phyloP scores from a whole-genome alignment of 2,797 vertebrate genomes.

The Choloepus didactylus region DNA sequence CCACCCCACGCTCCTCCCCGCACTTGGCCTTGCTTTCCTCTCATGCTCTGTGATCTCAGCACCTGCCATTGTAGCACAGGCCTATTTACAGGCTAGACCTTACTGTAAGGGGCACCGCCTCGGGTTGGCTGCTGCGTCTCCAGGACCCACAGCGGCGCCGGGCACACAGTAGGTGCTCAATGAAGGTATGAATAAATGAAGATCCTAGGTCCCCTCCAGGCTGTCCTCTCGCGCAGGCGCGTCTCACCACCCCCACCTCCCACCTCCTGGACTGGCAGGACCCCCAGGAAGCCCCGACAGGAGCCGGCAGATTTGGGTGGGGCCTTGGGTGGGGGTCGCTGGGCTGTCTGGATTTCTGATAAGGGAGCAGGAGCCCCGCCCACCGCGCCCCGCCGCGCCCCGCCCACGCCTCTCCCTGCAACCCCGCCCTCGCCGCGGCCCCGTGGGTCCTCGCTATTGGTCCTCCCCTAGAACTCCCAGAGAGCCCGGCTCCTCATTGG shows the following conservation, averaged over 20 bases:
- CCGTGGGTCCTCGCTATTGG: conserved; percentile 31
- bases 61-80: not conserved
- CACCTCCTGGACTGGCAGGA: too few species aligned
- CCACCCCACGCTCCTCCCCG: not conserved
- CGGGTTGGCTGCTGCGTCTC: too few species aligned
- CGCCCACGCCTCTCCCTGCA: rapidly evolving
- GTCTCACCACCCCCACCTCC: not conserved
- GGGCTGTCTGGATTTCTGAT: not conserved
- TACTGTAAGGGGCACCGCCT: not conserved
- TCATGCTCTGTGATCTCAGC: not conserved
- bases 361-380: too few species aligned
- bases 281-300: too few species aligned
- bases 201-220: not conserved
- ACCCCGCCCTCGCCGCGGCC: not conserved
- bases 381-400: not conserved
- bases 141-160: not conserved
- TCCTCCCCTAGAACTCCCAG: rapidly evolving
- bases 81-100: not conserved
- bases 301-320: not conserved
- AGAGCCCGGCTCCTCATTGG: not conserved
- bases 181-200: not conserved
- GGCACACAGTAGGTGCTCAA: not conserved
- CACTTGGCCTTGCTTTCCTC: not conserved
- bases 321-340: not conserved
- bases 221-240: not conserved